Evolutionary conservation across 2,888 invertebrate genomes (phyloP).

Genomic region (Zygogramma bicolorata): DNA sequence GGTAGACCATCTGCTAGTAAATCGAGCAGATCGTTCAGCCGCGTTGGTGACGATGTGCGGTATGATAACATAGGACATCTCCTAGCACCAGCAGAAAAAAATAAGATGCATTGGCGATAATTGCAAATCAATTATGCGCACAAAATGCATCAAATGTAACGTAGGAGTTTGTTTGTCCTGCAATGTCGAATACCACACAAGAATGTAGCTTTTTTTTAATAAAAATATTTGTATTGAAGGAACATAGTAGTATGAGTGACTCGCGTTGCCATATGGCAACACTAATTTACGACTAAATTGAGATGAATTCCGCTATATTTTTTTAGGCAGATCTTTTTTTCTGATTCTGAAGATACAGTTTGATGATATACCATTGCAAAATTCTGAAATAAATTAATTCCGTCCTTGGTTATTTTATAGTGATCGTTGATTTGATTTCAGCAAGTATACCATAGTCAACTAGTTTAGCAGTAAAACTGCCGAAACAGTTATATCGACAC

Average conservation of each 20-base stretch:
- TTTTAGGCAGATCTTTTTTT: conserved; percentile 4
- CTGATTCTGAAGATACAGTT: conserved; percentile 8
- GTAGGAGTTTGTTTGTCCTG: background rate
- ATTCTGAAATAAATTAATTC: background rate
- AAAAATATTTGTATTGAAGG: background rate
- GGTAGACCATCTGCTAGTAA: conserved; percentile 15
- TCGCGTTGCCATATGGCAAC: conserved; percentile 4
- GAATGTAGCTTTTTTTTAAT: conserved; percentile 16
- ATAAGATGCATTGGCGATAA: conserved; percentile 21
- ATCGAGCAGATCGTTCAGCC: conserved; percentile 3
- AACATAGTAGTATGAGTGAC: background rate
- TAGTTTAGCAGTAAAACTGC: no score
- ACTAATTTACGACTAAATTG: conserved; percentile 8
- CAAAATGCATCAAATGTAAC: no score
- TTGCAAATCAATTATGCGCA: conserved; percentile 5
- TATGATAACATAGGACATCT: conserved; percentile 18
- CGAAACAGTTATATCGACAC: no score
- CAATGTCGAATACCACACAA: conserved; percentile 14
- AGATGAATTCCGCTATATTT: conserved; percentile 11
- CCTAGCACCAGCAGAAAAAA: background rate
- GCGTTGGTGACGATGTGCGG: conserved; percentile 19
- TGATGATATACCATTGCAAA: background rate
- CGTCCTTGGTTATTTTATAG: no score
- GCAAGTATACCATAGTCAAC: no score
- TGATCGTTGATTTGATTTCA: no score